phyloP scores from a whole-genome alignment of 2,797 vertebrate species.

The Macroramphosus scolopax region DNA sequence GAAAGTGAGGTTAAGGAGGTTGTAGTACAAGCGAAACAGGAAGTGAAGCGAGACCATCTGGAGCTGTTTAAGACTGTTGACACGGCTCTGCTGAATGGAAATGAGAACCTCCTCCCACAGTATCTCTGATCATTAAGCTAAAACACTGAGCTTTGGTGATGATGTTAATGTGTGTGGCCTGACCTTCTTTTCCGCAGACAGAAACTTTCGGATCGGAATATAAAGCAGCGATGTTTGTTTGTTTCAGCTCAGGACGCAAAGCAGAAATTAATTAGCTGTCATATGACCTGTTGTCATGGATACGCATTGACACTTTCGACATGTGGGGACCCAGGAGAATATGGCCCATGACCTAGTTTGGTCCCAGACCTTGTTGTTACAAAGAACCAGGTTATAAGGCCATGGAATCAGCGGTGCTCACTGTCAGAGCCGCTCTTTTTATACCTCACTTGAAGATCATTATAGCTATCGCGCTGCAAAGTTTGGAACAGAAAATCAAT shows the following conservation, averaged over 20 bases:
- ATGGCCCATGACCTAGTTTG: slow-evolving; percentile 40
- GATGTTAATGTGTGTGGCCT: slow-evolving; percentile 15
- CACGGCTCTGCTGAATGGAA: slow-evolving; percentile 41
- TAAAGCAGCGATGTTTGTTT: slow-evolving; percentile 16
- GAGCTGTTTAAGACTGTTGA: slow-evolving; percentile 21
- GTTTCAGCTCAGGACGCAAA: slow-evolving; percentile 23
- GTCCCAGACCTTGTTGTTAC: slow-evolving; percentile 31
- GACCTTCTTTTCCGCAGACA: slow-evolving; percentile 29
- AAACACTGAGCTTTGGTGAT: too few species aligned
- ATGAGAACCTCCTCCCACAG: too few species aligned
- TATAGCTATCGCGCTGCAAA: too few species aligned
- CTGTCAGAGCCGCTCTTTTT: slow-evolving; percentile 2
- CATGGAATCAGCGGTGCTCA: not conserved
- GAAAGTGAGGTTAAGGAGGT: slow-evolving; percentile 42
- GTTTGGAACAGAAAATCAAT: too few species aligned
- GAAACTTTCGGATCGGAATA: slow-evolving; percentile 24
- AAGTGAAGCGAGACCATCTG: slow-evolving; percentile 16
- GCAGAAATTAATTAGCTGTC: slow-evolving; percentile 33
- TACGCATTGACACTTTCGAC: slow-evolving; percentile 28
- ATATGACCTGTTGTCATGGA: slow-evolving; percentile 36
- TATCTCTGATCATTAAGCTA: too few species aligned
- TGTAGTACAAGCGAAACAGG: slow-evolving; percentile 20
- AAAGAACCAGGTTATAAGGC: slow-evolving; percentile 20
- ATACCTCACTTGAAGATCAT: not conserved
- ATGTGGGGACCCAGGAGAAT: slow-evolving; percentile 22